phyloP scores from a whole-genome alignment of 2,113 vertebrate genomes.

The Cepphus grylle region DNA sequence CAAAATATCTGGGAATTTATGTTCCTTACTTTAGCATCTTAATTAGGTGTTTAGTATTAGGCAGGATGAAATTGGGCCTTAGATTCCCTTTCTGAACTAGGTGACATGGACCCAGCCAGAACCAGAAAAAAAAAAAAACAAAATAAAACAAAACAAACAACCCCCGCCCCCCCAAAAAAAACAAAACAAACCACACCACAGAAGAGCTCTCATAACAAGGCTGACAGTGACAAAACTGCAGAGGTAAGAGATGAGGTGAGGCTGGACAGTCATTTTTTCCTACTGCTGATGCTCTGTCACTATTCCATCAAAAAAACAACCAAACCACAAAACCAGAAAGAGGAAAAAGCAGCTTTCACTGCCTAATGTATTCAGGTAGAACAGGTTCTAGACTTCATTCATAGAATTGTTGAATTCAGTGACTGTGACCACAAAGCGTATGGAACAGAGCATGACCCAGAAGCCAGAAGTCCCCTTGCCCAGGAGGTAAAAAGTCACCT shows the following conservation, averaged over 20 bases:
- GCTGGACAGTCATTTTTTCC: neutral
- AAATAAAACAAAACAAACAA: neutral
- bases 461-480: neutral
- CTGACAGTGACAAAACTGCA: neutral
- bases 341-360: neutral
- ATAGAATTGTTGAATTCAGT: neutral
- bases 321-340: neutral
- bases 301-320: neutral
- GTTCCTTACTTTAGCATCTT: neutral
- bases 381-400: neutral
- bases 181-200: neutral
- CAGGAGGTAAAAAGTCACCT: neutral
- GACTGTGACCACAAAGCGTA: neutral
- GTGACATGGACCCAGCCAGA: neutral
- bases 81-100: neutral
- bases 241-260: neutral
- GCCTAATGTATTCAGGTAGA: neutral
- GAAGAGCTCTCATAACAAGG: neutral
- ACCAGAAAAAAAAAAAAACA: too few species aligned
- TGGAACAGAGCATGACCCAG: neutral
- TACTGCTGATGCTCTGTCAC: neutral
- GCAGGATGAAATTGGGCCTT: neutral
- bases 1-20: neutral
- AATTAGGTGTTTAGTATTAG: neutral
- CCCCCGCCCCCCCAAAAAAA: too few species aligned